Evolutionary conservation across 1,140 invertebrate genomes (phyloP).

Genomic region (Pollicipes pollicipes): DNA sequence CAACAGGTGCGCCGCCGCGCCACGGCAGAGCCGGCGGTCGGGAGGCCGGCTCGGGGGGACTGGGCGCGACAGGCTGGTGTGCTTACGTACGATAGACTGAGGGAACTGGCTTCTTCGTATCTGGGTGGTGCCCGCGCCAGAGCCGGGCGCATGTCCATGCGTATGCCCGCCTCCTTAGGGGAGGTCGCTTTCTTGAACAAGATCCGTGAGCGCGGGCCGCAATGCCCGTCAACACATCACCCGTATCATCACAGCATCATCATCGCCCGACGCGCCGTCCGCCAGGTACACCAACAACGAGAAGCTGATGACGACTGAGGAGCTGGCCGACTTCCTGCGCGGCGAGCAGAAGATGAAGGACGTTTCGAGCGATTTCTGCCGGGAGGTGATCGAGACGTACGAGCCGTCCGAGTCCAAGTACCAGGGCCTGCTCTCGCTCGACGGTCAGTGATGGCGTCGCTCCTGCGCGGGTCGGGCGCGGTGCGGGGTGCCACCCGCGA

Average conservation of each 20-base stretch:
- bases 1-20: slow-evolving; percentile 28
- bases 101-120: no score
- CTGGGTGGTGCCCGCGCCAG: no score
- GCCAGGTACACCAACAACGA: not conserved
- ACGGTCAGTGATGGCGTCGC: slow-evolving; percentile 10
- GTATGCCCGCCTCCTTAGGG: no score
- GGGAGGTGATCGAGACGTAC: slow-evolving; percentile 25
- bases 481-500: slow-evolving; percentile 13
- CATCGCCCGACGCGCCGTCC: no score
- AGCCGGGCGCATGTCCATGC: no score
- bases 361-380: slow-evolving; percentile 20
- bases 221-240: no score
- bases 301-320: slow-evolving; percentile 19
- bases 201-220: no score
- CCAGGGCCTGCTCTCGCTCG: not conserved
- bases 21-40: no score
- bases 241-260: no score
- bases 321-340: slow-evolving; percentile 26
- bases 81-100: no score
- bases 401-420: slow-evolving; percentile 23
- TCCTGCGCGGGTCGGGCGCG: slow-evolving; percentile 11
- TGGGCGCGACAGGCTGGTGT: not conserved
- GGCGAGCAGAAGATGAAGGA: slow-evolving; percentile 23
- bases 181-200: no score
- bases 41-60: no score